phyloP scores from a whole-genome alignment of 2,797 vertebrate species.

The Anguilla megastoma region DNA sequence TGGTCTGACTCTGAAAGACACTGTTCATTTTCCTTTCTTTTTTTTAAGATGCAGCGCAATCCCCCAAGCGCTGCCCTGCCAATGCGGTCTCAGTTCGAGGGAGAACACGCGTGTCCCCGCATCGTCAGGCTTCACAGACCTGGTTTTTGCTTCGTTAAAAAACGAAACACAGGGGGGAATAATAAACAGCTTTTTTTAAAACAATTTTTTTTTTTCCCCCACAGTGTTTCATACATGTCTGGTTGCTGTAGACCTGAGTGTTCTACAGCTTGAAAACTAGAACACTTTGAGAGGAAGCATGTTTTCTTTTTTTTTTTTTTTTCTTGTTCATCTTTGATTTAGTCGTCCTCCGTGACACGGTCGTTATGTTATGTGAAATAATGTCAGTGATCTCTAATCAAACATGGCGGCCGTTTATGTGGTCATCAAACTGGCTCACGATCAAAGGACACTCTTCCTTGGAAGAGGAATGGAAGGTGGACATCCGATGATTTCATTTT shows the following conservation, averaged over 20 bases:
- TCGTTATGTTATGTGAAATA: background rate
- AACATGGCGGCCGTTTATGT: conserved; percentile 2
- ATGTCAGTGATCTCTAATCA: background rate
- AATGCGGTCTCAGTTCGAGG: background rate
- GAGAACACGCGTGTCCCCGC: background rate
- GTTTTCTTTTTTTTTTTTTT: background rate
- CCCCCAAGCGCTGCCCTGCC: background rate
- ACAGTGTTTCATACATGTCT: background rate
- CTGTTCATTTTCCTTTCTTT: background rate
- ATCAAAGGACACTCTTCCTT: background rate
- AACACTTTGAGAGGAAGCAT: background rate
- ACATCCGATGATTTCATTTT: background rate
- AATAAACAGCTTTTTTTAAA: background rate
- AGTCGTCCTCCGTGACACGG: background rate
- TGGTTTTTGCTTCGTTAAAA: background rate
- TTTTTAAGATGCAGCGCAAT: background rate
- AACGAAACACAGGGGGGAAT: background rate
- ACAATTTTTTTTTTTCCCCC: background rate
- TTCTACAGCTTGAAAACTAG: background rate
- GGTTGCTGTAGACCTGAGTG: background rate
- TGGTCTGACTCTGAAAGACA: background rate
- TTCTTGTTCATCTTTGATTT: background rate
- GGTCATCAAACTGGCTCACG: background rate
- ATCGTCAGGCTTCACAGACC: background rate
- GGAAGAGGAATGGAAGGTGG: background rate